Percentiles rank a stretch among this genome's conserved stretches.
phyloP scores from a whole-genome alignment of 2,113 vertebrate genomes.

The Entomyzon cyanotis region DNA sequence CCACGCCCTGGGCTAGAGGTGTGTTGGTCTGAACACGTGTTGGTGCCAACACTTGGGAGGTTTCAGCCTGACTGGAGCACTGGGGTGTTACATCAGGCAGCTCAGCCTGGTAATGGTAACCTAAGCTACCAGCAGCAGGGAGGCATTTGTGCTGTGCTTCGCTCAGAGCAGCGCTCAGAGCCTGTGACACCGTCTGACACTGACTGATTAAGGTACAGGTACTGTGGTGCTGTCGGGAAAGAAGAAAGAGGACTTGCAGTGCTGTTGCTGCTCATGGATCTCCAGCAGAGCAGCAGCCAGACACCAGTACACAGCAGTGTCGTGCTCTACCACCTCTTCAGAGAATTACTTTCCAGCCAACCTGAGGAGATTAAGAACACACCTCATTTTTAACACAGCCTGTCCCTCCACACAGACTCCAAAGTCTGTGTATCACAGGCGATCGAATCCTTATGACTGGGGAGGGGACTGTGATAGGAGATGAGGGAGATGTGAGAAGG shows the following conservation, averaged over 20 bases:
- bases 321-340: neutral
- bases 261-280: constrained; percentile 7
- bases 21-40: neutral
- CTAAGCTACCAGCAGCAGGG: constrained; percentile 56
- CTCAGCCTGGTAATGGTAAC: constrained; percentile 21
- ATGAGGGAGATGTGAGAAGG: neutral
- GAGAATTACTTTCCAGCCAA: constrained; percentile 25
- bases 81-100: neutral
- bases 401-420: neutral
- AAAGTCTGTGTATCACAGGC: neutral
- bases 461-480: neutral
- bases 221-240: constrained; percentile 30
- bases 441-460: neutral
- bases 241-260: constrained; percentile 18
- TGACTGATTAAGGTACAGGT: constrained; percentile 52
- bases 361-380: neutral
- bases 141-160: constrained; percentile 24
- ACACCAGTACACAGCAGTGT: neutral
- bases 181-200: constrained; percentile 54
- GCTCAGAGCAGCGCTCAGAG: constrained; percentile 4
- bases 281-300: constrained; percentile 52
- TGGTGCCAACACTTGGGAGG: neutral
- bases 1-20: neutral
- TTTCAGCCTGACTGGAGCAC: neutral
- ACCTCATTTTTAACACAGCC: neutral